Conservation (phyloP, 1,140 invertebrate species). For the roundworm (Caenorhabditis elegans) region DNA sequence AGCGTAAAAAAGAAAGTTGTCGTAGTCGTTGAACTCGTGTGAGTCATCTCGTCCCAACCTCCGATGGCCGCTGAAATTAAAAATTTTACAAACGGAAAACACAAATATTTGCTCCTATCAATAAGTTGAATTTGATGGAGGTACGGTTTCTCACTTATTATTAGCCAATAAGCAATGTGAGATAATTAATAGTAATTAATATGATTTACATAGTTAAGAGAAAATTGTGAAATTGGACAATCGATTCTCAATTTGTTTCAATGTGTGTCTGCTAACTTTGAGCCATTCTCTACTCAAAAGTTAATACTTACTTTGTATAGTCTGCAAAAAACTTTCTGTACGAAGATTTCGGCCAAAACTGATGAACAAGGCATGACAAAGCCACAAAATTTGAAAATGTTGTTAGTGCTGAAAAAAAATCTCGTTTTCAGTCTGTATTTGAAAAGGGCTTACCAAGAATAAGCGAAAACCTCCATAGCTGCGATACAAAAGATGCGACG, state of each 20-base stretch:
- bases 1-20: not conserved
- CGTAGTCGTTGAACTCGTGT: not conserved
- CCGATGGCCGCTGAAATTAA: not conserved
- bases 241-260: too few relatives aligned
- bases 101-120: too few relatives aligned
- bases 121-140: too few relatives aligned
- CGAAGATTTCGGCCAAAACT: slow-evolving; percentile 82
- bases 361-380: slow-evolving; percentile 87
- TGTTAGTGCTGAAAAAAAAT: slow-evolving; percentile 77
- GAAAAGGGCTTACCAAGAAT: slow-evolving; percentile 82
- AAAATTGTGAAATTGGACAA: not conserved
- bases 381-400: slow-evolving; percentile 90
- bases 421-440: not conserved
- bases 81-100: too few relatives aligned
- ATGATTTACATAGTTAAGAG: too few relatives aligned
- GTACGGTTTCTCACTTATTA: too few relatives aligned
- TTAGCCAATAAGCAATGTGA: too few relatives aligned
- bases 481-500: slow-evolving; percentile 86
- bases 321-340: slow-evolving; percentile 44
- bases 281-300: too few relatives aligned
- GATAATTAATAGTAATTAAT: too few relatives aligned
- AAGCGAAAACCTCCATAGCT: slow-evolving; percentile 91
- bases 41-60: not conserved
- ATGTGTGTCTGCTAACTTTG: too few relatives aligned
- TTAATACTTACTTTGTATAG: slow-evolving; percentile 24